These are phyloP conservation scores for Aspidoscelis tigris DNA, from an alignment of 2,113 vertebrate genomes.

Conservation along the genomic window DNA sequence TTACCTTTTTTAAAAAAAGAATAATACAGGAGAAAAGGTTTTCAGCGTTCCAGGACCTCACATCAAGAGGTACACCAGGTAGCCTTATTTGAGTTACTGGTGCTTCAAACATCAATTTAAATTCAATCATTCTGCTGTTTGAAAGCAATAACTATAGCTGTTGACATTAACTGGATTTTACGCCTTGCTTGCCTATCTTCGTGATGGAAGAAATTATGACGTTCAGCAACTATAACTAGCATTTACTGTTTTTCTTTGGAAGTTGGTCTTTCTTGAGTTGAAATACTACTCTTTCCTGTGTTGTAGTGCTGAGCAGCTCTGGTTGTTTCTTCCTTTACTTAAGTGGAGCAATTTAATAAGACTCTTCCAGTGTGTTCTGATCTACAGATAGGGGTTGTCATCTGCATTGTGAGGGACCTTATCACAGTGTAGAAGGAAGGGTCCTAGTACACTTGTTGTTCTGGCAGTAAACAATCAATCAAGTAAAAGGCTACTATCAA, in stretches of 20 bases:
- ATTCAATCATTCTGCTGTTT: constrained; percentile 29
- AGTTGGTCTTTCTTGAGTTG: too few relatives aligned
- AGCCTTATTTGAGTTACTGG: constrained; percentile 23
- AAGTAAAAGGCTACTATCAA: too few relatives aligned
- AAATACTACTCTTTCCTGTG: too few relatives aligned
- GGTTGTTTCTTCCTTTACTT: too few relatives aligned
- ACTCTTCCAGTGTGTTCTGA: too few relatives aligned
- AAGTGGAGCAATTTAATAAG: too few relatives aligned
- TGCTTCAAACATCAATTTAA: constrained; percentile 26
- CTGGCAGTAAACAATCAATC: too few relatives aligned
- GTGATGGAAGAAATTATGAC: constrained; percentile 5
- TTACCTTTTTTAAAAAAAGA: constrained; percentile 65
- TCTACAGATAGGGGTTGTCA: too few relatives aligned
- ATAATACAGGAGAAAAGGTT: constrained; percentile 47
- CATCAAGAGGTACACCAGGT: constrained; percentile 3
- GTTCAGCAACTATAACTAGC: not conserved
- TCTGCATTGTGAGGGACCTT: too few relatives aligned
- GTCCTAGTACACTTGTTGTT: too few relatives aligned
- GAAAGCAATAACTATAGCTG: not conserved
- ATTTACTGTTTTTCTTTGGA: not conserved
- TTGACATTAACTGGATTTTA: constrained; percentile 11
- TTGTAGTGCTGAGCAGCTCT: too few relatives aligned
- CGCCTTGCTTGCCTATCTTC: not conserved
- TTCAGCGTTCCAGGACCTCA: constrained; percentile 40
- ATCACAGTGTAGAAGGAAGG: too few relatives aligned